These are phyloP conservation scores for Cranoglanis bouderius DNA, from an alignment of 2,113 vertebrate genomes.

Conservation along the genomic window DNA sequence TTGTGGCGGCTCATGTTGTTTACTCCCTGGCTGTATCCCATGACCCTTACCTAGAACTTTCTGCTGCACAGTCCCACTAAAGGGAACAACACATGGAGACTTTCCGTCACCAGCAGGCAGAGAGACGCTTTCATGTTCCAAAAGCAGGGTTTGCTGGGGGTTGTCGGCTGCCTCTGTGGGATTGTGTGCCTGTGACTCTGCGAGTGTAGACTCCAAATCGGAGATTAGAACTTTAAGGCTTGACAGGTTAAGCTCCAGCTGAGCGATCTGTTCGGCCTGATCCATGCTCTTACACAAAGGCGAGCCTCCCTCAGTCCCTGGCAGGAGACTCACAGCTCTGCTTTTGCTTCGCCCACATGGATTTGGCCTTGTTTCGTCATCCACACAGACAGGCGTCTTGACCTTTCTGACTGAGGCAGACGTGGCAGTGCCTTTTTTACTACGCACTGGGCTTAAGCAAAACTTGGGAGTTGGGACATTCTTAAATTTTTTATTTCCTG, in stretches of 20 bases:
- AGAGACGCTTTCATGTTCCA: not conserved
- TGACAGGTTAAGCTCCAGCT: constrained; percentile 68
- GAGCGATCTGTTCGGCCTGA: constrained; percentile 61
- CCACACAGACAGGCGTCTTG: constrained; percentile 27
- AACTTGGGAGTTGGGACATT: constrained; percentile 61
- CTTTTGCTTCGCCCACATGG: not conserved
- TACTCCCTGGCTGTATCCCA: not conserved
- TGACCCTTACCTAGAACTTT: not conserved
- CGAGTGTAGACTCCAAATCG: constrained; percentile 68
- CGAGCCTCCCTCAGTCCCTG: not conserved
- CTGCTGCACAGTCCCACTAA: not conserved
- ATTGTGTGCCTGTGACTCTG: constrained; percentile 48
- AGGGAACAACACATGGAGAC: not conserved
- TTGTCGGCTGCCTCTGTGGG: not conserved
- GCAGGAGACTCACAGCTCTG: not conserved
- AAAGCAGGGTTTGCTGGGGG: not conserved
- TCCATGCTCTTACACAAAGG: constrained; percentile 46
- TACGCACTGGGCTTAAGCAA: constrained; percentile 67
- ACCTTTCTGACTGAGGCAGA: constrained; percentile 29
- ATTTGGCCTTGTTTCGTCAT: constrained; percentile 18
- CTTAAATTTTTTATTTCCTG: constrained; percentile 49
- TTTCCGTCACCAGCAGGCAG: not conserved
- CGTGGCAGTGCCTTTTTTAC: constrained; percentile 46
- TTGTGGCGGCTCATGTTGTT: constrained; percentile 36
- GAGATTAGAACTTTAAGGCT: constrained; percentile 68